A percentile compares a stretch with the other conserved stretches of the same genome.
phyloP scores from a whole-genome alignment of 2,888 invertebrate genomes.

The Beris chalybata region DNA sequence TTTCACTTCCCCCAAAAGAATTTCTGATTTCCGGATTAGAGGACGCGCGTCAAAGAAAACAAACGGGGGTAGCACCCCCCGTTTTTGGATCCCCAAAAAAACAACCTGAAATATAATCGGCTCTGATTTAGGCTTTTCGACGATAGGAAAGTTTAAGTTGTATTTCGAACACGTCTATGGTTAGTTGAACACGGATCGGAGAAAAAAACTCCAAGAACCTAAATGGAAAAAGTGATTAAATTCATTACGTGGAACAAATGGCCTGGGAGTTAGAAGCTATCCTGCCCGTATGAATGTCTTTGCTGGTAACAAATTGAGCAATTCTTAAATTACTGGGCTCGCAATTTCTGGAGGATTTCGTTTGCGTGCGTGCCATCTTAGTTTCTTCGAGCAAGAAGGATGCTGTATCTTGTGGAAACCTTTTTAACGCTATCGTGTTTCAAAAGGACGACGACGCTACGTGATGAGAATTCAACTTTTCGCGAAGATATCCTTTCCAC shows the following conservation, averaged over 20 bases:
- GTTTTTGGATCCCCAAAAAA: no score
- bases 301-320: slow-evolving; percentile 34
- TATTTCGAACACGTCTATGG: slow-evolving; percentile 28
- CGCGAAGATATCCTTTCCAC: slow-evolving; percentile 12
- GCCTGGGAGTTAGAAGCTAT: slow-evolving; percentile 12
- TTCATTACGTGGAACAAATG: slow-evolving; percentile 26
- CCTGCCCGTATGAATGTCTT: not conserved
- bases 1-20: not conserved
- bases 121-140: not conserved
- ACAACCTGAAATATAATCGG: not conserved
- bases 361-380: slow-evolving; percentile 34
- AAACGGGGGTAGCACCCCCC: not conserved
- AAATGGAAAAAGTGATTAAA: slow-evolving; percentile 22
- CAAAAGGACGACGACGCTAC: slow-evolving; percentile 34
- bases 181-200: not conserved
- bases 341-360: slow-evolving; percentile 33
- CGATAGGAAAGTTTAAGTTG: not conserved
- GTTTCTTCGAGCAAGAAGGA: not conserved
- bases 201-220: not conserved
- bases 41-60: not conserved
- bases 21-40: slow-evolving; percentile 10
- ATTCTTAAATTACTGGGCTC: slow-evolving; percentile 35
- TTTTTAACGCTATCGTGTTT: slow-evolving; percentile 20
- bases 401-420: slow-evolving; percentile 2
- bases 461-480: slow-evolving; percentile 34